phyloP scores from a whole-genome alignment of 2,888 invertebrate species.

The Drosophila cognata region DNA sequence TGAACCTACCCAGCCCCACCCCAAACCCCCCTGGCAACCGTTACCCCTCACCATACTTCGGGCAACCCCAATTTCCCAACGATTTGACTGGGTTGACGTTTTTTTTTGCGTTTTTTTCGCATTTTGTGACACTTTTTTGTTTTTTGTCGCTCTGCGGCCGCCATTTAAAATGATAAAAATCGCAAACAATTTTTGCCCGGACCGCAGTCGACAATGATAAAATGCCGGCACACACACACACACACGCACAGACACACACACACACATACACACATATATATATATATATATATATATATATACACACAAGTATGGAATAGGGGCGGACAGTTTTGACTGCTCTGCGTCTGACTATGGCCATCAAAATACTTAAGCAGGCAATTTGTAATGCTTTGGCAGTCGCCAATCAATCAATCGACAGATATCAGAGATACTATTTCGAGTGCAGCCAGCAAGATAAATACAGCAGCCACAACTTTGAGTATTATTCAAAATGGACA shows the following conservation, averaged over 20 bases:
- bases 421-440: conserved; percentile 32
- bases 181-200: conserved; percentile 67
- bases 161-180: conserved; percentile 76
- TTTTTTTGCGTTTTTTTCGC: conserved; percentile 1
- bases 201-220: conserved; percentile 53
- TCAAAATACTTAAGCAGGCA: conserved; percentile 48
- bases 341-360: conserved; percentile 21
- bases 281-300: not conserved
- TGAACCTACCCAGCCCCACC: conserved; percentile 4
- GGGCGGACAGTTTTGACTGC: conserved; percentile 20
- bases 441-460: conserved; percentile 16
- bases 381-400: conserved; percentile 53
- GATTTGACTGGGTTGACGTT: conserved; percentile 42
- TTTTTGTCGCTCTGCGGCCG: conserved; percentile 50
- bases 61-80: not conserved
- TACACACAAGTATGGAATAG: not conserved
- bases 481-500: conserved; percentile 20
- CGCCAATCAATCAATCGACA: conserved; percentile 56
- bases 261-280: not conserved
- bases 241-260: conserved; percentile 11
- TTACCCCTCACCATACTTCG: not conserved
- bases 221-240: conserved; percentile 36
- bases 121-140: conserved; percentile 12
- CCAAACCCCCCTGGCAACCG: no score
- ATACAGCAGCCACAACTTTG: conserved; percentile 6